Evolutionary conservation across 2,113 vertebrate genomes (phyloP).

Genomic region (Trichechus manatus): DNA sequence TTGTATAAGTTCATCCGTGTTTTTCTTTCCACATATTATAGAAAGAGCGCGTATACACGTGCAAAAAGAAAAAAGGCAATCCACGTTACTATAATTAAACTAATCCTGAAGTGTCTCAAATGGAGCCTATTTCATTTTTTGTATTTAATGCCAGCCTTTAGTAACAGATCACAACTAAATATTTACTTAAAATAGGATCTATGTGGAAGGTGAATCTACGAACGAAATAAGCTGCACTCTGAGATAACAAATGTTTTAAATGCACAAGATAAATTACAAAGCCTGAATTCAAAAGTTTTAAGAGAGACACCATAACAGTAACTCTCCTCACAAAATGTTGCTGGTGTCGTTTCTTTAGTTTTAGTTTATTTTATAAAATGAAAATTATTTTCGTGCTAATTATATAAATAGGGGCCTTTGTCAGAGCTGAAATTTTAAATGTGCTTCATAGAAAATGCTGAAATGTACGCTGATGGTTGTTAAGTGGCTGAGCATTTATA

Average conservation of each 20-base stretch:
- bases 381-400: neutral
- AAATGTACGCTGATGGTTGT: no score
- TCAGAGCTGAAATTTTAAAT: neutral
- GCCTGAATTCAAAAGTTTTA: neutral
- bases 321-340: no score
- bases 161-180: neutral
- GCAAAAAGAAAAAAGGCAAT: neutral
- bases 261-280: neutral
- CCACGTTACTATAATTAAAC: neutral
- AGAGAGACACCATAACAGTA: neutral
- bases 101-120: neutral
- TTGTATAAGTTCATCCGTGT: neutral
- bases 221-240: neutral
- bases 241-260: neutral
- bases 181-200: neutral
- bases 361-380: neutral
- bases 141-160: neutral
- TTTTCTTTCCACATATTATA: neutral
- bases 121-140: neutral
- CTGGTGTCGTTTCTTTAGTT: neutral
- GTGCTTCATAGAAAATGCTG: neutral
- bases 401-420: neutral
- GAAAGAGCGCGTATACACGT: neutral
- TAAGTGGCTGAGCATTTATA: neutral
- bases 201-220: neutral